Evolutionary conservation across 2,888 invertebrate genomes (phyloP), one percentile per base, ranked within the genome.

Genomic region (Danaus chrysippus): DNA sequence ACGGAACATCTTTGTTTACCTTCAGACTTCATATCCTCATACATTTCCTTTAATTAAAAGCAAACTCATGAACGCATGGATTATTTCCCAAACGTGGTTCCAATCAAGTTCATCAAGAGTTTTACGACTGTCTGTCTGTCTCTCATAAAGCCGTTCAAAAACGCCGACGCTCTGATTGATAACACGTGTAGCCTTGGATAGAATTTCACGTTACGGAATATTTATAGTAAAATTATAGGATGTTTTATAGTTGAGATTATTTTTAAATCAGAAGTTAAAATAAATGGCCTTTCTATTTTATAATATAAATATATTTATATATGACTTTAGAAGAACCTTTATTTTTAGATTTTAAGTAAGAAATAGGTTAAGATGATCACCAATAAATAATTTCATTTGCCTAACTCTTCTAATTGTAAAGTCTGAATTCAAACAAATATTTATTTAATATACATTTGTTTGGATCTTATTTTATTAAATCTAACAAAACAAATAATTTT

Each of bases 51-150:
- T 86, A 88, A 88, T 87, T 87, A 84, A 85, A 85, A 82, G 78
- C 86, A 84, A 82, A 76, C 77, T 78, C 71, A 70, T 76, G 71
- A 71, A 80, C 77, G 82, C 78, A 76, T 74, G 75, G 76, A 70
- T 80, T 77, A 76, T 74, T 76, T 71, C 71, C 78, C 75, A 76
- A 89, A 90, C 83, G 83, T 89, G 89, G 83, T 84, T 84, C 79
- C 81, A 88, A 90, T 90, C 89, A 88, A 77, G 70, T 71, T 75
- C 82, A 78, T 80, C 77, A 78, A 66, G 69, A 76, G 78, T 81
- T 88, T 89, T 87, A 89, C 82, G 88, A 88, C 84, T 85, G 85
- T 79, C 81, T 84, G 81, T 82, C 81, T 80, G 73, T 71, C 71
- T 77, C 78, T 80, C 84, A 85, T 87, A 85, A 84, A 83, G 76